Percentiles rank a stretch among this genome's conserved stretches.
phyloP scores from a whole-genome alignment of 2,797 vertebrate genomes.

The Zalophus californianus region DNA sequence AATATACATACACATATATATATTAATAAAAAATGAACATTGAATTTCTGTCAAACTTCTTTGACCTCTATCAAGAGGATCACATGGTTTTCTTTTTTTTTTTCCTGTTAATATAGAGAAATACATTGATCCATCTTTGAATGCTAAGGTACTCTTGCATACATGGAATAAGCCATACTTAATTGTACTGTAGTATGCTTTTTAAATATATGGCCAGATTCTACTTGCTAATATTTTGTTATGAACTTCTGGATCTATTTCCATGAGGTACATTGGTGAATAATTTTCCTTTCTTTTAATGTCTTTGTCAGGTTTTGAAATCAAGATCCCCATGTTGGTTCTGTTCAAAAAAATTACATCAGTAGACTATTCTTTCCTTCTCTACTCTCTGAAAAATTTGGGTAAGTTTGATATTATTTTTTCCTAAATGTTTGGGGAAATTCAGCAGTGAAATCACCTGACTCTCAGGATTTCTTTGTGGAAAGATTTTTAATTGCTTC shows the following conservation, averaged over 20 bases:
- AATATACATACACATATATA: neutral
- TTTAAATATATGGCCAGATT: neutral
- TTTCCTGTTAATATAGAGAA: neutral
- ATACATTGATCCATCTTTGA: neutral
- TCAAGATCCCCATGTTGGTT: neutral
- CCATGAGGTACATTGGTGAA: neutral
- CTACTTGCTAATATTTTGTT: neutral
- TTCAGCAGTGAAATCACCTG: neutral
- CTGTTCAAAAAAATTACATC: neutral
- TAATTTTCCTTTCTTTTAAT: neutral
- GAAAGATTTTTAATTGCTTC: neutral
- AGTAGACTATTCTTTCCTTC: constrained; percentile 13
- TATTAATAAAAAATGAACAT: neutral
- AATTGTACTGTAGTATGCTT: neutral
- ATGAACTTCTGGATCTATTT: neutral
- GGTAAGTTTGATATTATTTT: neutral
- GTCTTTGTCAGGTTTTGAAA: neutral
- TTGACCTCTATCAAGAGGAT: neutral
- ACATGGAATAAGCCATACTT: neutral
- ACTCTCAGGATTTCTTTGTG: neutral
- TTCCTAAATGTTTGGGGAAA: neutral
- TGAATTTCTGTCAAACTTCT: neutral
- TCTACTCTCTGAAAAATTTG: neutral
- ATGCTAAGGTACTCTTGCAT: neutral
- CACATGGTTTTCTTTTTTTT: neutral